Base-by-base conservation (phyloP, 2,113 vertebrate genomes). In the Forbesichthys papilliferus region DNA sequence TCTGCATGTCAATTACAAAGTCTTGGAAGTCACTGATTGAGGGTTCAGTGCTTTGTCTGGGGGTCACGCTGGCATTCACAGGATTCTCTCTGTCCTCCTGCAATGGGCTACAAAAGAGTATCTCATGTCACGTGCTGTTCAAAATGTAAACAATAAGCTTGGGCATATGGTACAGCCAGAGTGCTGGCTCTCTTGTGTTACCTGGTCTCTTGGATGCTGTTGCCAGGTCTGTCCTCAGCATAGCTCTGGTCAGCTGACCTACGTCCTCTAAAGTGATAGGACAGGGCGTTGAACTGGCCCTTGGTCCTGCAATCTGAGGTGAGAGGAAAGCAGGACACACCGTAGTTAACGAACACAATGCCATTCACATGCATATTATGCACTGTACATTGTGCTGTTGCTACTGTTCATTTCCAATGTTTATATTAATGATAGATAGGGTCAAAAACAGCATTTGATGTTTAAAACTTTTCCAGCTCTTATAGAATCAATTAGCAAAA, bases 211-310 rank as follows among this genome's bases (percentile, higher is more conserved):
- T 82, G 79, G 48, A 66, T 3, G 61, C 59, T 65, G 48, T 18
- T 11, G 62, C 49, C 73, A 36, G 83, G 81, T 47, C 68, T 79
- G 1, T 91, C 93, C 57, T 95, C 94, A 49, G 65, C 87, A 87
- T 94, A 96, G 89, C 97, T 99, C 87, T 96, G 95, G 11, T 96
- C 95, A 2, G 91, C 91, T 72, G 96, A 98, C 27, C 98, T 91
- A 66, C 93, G 94, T 68, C 97, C 96, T 68, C 98, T 93, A 74
- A 99, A 98, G 65, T 98, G 98, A 68, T 95, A 95, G 0, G 98
- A 97, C 79, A 99, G 94, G 0, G 94, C 95, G 47, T 96, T 98
- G 87, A 99, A 98, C 86, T 98, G 98, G 20, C 97, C 98, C 84
- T 98, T 94, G 68, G 96, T 96, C 85, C 96, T 94, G 83, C 98